Percentiles rank a stretch among this genome's conserved stretches.
phyloP scores from a whole-genome alignment of 2,888 invertebrate species.

The Acleris sparsana region DNA sequence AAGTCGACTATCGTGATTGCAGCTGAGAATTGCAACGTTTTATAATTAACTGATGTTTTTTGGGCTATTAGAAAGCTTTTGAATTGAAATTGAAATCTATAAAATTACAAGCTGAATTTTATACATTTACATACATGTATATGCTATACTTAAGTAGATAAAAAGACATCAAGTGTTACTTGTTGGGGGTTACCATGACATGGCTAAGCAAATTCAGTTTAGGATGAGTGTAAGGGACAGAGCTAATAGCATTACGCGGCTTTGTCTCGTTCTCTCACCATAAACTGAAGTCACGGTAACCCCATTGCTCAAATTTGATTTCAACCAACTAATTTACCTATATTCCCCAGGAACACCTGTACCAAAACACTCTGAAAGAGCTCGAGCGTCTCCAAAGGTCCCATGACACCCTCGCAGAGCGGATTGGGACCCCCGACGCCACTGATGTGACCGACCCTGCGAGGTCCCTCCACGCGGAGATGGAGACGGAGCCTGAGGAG shows the following conservation, averaged over 20 bases:
- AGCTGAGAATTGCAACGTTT: background rate
- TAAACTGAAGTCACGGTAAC: background rate
- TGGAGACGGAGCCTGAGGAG: slow-evolving; percentile 89
- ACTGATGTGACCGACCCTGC: slow-evolving; percentile 72
- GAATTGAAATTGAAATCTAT: too few species aligned
- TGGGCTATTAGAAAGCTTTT: too few species aligned
- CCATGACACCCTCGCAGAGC: slow-evolving; percentile 87
- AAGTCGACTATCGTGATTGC: slow-evolving; percentile 1
- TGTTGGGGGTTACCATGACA: too few species aligned
- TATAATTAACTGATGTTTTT: too few species aligned
- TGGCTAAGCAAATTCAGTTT: too few species aligned
- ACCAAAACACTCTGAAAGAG: slow-evolving; percentile 84
- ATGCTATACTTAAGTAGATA: too few species aligned
- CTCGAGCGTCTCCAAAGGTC: slow-evolving; percentile 88
- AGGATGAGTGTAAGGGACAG: too few species aligned
- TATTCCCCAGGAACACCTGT: slow-evolving; percentile 74
- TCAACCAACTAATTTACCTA: background rate
- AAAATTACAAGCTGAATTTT: too few species aligned
- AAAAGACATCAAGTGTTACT: too few species aligned
- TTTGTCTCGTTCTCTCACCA: too few species aligned
- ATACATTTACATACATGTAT: too few species aligned
- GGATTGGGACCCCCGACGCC: slow-evolving; percentile 85
- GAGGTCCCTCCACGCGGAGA: slow-evolving; percentile 93
- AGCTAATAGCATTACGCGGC: too few species aligned
- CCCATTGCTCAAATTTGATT: background rate